phyloP scores from a whole-genome alignment of 2,797 vertebrate genomes.

The Carapus acus region DNA sequence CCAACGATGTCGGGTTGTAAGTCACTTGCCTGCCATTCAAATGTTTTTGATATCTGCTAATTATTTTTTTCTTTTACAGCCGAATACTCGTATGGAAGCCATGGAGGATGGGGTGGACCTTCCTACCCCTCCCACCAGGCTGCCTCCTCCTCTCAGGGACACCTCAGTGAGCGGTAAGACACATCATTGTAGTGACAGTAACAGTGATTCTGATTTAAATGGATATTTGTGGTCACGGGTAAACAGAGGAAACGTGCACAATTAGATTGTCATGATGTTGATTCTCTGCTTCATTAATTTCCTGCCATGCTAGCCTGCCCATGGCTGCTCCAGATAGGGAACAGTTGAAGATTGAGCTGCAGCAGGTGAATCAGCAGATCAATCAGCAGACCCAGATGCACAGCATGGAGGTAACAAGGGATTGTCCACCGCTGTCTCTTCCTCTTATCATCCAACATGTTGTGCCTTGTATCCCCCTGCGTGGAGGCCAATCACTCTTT shows the following conservation, averaged over 20 bases:
- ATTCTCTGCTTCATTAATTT: conserved; percentile 1
- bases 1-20: too few relatives aligned
- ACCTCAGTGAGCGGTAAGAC: conserved; percentile 86
- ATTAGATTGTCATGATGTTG: not conserved
- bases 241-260: not conserved
- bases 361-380: conserved; percentile 93
- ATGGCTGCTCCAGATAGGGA: conserved; percentile 83
- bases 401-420: conserved; percentile 79
- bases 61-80: conserved; percentile 33
- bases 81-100: conserved; percentile 90
- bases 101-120: conserved; percentile 81
- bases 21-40: not conserved
- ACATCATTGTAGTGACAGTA: not conserved
- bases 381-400: conserved; percentile 93
- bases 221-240: not conserved
- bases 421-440: not conserved
- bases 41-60: not conserved
- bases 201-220: too few relatives aligned
- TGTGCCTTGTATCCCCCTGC: conserved; percentile 10
- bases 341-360: conserved; percentile 93
- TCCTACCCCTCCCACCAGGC: conserved; percentile 86
- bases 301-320: conserved; percentile 49
- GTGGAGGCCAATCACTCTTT: conserved; percentile 89
- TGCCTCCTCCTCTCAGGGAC: conserved; percentile 88
- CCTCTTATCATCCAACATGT: too few relatives aligned